Evolutionary conservation across 92 coral and sea anemone species (phyloP), one percentile per base, ranked within the genome.

Genomic region (Actinostola sp.): DNA sequence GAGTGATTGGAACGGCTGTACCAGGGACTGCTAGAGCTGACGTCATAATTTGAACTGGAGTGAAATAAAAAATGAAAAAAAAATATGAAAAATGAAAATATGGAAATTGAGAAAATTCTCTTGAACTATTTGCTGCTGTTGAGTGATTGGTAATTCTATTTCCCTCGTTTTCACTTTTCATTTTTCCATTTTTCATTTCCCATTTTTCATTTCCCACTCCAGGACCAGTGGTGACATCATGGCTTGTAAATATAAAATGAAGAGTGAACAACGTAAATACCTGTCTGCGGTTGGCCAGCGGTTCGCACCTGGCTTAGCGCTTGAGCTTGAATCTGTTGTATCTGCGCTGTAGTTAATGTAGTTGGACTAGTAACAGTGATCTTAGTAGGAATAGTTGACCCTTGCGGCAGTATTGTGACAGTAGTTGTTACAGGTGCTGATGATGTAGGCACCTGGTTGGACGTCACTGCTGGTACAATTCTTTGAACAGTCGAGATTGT

Each of bases 401-500:
- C 72, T 60, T 90, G 96, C 1, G 92, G 89, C 50, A 90, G 81
- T 48, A 90, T 82, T 13, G 96, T 76, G 49, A 86, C 90, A 4
- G 96, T 70, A n/a, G 89, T 73, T 21, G 89, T 55, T n/a, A 81
- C 82, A 20, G 91, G 92, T 57, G 86, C 72, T 34, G 65, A 59
- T 27, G 65, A 77, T 16, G n/a, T n/a, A n/a, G 69, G 54, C 32
- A 71, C 68, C 54, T 70, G 66, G n/a, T 79, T 77, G 43, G 86
- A 73, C 34, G 85, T 71, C 28, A 77, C 79, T 13, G 89, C 97
- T 20, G 97, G 97, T 36, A 92, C 88, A 67, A 91, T 87, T 53
- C 89, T 66, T 53, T 84, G 77, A 66, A 88, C 84, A 21, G 86
- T 61, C 9, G 83, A 59, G 5, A 70, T 35, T 1, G 72, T 66